These are phyloP conservation scores for Andinoacara biseriatus DNA, from an alignment of 2,113 vertebrate genomes.

Conservation along the genomic window DNA sequence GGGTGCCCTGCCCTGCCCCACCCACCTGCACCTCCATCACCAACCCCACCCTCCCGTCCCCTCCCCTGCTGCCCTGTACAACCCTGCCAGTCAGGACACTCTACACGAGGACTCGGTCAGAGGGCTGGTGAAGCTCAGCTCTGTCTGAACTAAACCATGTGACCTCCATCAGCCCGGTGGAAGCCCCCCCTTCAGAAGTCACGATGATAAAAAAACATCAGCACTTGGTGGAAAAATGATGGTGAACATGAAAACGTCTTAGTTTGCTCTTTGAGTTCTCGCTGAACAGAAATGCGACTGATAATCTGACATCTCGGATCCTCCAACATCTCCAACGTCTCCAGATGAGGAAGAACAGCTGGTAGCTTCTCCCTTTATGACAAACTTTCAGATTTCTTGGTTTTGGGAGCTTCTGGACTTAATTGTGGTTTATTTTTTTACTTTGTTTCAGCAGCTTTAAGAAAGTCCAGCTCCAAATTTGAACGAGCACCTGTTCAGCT, in stretches of 20 bases:
- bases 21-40: slow-evolving; percentile 71
- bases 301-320: not conserved
- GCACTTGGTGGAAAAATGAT: not conserved
- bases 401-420: not conserved
- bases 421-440: not conserved
- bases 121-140: slow-evolving; percentile 95
- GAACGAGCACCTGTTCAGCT: not conserved
- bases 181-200: not conserved
- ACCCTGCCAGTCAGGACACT: slow-evolving; percentile 89
- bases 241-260: too few relatives aligned
- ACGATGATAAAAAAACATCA: not conserved
- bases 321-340: not conserved
- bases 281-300: not conserved
- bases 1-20: slow-evolving; percentile 66
- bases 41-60: slow-evolving; percentile 13
- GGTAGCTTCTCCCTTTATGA: not conserved
- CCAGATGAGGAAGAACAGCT: not conserved
- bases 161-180: not conserved
- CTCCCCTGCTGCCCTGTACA: slow-evolving; percentile 82
- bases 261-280: too few relatives aligned
- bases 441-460: not conserved
- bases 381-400: not conserved
- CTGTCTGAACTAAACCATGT: slow-evolving; percentile 78
- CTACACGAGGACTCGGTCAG: slow-evolving; percentile 93
- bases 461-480: not conserved